A percentile compares a stretch with the other conserved stretches of the same genome.
Evolutionary conservation across 2,888 invertebrate species (phyloP).

Genomic region (Malachius bipustulatus): DNA sequence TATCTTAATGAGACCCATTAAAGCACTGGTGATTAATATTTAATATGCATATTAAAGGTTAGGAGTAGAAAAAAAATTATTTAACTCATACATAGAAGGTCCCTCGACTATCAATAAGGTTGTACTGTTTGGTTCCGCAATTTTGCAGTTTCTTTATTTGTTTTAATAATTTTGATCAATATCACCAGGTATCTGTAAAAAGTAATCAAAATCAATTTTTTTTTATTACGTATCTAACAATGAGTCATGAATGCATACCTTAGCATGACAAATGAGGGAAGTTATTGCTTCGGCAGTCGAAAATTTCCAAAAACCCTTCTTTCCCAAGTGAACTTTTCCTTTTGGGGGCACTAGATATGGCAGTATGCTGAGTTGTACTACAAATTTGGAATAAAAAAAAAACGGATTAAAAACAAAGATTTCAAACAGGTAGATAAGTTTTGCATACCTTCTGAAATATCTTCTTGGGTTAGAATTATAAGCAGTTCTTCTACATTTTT

Average conservation of each 20-base stretch:
- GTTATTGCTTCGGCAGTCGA: slow-evolving; percentile 5
- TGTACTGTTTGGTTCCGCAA: slow-evolving; percentile 11
- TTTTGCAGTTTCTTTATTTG: slow-evolving; percentile 8
- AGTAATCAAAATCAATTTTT: neutral
- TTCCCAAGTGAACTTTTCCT: neutral
- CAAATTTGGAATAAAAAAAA: neutral
- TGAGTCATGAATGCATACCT: slow-evolving; percentile 4
- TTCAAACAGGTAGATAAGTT: neutral
- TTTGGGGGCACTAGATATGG: neutral
- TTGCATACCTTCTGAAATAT: slow-evolving; percentile 5
- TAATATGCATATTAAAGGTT: too few relatives aligned
- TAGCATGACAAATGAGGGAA: slow-evolving; percentile 6
- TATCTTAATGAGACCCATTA: too few relatives aligned
- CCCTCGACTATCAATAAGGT: slow-evolving; percentile 13
- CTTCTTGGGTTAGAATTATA: neutral
- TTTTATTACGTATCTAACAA: neutral
- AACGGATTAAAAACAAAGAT: neutral
- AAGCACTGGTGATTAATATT: too few relatives aligned
- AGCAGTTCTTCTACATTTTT: neutral
- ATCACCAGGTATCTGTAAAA: slow-evolving; percentile 9
- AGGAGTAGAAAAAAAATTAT: too few relatives aligned
- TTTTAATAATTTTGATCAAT: slow-evolving; percentile 9
- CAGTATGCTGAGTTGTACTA: neutral
- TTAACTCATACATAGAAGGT: slow-evolving; percentile 8
- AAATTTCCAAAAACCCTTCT: slow-evolving; percentile 7